Base-by-base conservation (phyloP, 2,888 invertebrate genomes). In the Pseudoips prasinana region DNA sequence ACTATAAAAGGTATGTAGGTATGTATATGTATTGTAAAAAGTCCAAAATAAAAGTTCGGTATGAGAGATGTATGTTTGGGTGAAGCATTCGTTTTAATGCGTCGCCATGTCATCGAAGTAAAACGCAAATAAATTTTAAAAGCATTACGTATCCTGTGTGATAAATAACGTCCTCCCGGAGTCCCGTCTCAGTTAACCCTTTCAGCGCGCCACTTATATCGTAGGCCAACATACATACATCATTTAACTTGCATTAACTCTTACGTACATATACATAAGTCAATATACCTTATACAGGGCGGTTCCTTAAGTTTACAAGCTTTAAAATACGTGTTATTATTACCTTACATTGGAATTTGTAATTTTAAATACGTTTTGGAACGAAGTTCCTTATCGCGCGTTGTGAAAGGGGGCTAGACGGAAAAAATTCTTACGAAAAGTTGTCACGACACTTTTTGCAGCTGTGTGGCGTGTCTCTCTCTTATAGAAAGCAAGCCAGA, bases 121-220 rank as follows among this genome's bases (percentile, higher is more conserved):
- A 81, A 79, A 80, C 73, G 79, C 77, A 79, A 73, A 86, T 86
- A 85, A 84, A 86, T 85, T 77, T 74, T 62, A 72, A 78, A 72
- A 67, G 75, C 83, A 83, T 85, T 83, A 77, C 78, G 66, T 55
- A 55, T 52, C 55, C 53, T 47, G 48, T 32, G 70, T 83, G 83
- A 86, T 83, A 75, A 68, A 85, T 81, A 64, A 73, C 80, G 72
- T 78, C 78, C 80, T 74, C 61, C 56, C 52, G 31, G 20, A 34
- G 30, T 30, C 29, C 37, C 41, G 45, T 49, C 48, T 53, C 47
- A 57, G 41, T 66, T 63, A 74, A 75, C 80, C 79, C 84, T 83
- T 82, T 81, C 69, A 73, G 62, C 52, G 40, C 25, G 27, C 40
- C 45, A 39, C 39, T 58, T 46, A 7, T 2, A 3, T 2, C 2